Percentiles rank a stretch among this genome's conserved stretches.
Conservation (phyloP, 2,113 vertebrate species). For the Oryzias javanicus region DNA sequence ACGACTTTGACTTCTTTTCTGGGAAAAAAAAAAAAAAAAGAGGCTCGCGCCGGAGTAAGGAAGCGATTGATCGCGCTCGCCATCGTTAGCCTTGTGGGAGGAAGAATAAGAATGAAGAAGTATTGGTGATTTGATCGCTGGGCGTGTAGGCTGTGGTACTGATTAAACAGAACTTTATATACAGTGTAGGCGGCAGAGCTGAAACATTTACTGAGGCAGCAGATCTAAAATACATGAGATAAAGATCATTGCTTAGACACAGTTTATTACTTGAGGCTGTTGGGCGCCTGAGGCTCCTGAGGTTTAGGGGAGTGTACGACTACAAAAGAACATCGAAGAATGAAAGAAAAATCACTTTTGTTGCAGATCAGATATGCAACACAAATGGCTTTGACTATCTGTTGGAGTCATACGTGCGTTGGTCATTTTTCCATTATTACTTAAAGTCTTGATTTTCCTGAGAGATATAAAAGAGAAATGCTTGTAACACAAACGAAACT, state of each 20-base stretch:
- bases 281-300: neutral
- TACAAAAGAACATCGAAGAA: neutral
- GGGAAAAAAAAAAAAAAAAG: slow-evolving; percentile 11
- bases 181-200: slow-evolving; percentile 16
- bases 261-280: neutral
- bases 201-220: slow-evolving; percentile 7
- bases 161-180: slow-evolving; percentile 29
- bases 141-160: slow-evolving; percentile 29
- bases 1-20: slow-evolving; percentile 15
- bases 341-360: neutral
- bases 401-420: too few species aligned
- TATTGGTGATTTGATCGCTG: slow-evolving; percentile 23
- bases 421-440: too few species aligned
- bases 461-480: too few species aligned
- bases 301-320: too few species aligned
- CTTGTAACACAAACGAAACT: too few species aligned
- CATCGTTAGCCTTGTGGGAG: slow-evolving; percentile 8
- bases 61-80: slow-evolving; percentile 28
- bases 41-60: slow-evolving; percentile 1
- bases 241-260: slow-evolving; percentile 1
- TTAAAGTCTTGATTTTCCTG: too few species aligned
- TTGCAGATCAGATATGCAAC: neutral
- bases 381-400: too few species aligned
- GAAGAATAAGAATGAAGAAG: slow-evolving; percentile 18
- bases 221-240: slow-evolving; percentile 3